These are phyloP conservation scores for Tribolium freemani DNA, from an alignment of 2,888 invertebrate species.

Conservation along the genomic window DNA sequence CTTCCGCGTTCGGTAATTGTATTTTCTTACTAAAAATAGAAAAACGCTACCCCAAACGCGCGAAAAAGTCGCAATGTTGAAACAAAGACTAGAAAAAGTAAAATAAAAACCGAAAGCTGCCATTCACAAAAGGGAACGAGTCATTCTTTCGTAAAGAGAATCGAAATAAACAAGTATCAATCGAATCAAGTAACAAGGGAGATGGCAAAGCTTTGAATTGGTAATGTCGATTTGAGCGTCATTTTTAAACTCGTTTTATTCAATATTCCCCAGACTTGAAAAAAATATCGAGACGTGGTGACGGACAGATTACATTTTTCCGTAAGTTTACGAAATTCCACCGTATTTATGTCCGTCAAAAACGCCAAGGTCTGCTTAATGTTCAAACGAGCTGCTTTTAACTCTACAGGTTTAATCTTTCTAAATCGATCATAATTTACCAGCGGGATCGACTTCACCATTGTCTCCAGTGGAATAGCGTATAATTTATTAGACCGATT, in stretches of 20 bases:
- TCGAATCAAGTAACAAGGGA: background rate
- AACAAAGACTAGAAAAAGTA: background rate
- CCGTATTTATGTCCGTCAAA: slow-evolving; percentile 6
- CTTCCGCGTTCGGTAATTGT: slow-evolving; percentile 3
- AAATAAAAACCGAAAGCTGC: background rate
- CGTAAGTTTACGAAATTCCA: slow-evolving; percentile 16
- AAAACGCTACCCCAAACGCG: background rate
- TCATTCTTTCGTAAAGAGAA: background rate
- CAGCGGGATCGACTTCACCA: background rate
- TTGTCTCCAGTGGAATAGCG: background rate
- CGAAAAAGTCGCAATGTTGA: background rate
- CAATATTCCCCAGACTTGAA: slow-evolving; percentile 6
- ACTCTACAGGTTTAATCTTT: background rate
- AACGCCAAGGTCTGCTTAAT: slow-evolving; percentile 4
- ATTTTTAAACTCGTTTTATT: background rate
- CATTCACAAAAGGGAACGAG: background rate
- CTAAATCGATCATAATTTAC: slow-evolving; percentile 8
- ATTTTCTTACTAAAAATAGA: background rate
- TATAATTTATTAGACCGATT: background rate
- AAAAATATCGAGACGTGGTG: slow-evolving; percentile 18
- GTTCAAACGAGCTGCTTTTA: slow-evolving; percentile 2
- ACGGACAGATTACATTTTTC: slow-evolving; percentile 9
- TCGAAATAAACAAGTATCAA: background rate
- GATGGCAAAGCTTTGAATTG: background rate
- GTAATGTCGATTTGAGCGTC: too few relatives aligned